Conservation (phyloP, 2,888 invertebrate genomes). For the Euzophera pinguis region DNA sequence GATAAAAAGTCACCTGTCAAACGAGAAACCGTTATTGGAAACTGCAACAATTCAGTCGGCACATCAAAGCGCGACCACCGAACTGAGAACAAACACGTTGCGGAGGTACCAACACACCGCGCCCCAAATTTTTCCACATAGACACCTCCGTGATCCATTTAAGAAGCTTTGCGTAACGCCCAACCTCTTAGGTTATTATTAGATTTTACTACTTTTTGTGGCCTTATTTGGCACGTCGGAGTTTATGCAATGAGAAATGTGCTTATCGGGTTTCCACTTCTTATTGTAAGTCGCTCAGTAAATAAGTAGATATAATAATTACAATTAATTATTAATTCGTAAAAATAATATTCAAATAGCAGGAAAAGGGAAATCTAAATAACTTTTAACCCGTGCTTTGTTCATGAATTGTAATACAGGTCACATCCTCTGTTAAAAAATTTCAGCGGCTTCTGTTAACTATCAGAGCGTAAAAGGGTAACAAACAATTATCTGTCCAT, state of each 20-base stretch:
- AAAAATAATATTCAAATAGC: too few species aligned
- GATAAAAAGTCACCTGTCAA: constrained; percentile 51
- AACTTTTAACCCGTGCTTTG: too few species aligned
- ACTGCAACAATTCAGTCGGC: constrained; percentile 56
- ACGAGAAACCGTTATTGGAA: constrained; percentile 38
- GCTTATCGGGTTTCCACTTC: too few species aligned
- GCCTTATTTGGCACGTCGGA: background rate
- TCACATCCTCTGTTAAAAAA: too few species aligned
- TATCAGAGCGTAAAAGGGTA: too few species aligned
- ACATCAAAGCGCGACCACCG: constrained; percentile 65
- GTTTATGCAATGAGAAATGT: background rate
- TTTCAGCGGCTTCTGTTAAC: too few species aligned
- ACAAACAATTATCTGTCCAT: too few species aligned
- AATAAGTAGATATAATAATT: too few species aligned
- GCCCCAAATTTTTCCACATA: constrained; percentile 6
- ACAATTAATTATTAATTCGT: too few species aligned
- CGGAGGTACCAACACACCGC: background rate
- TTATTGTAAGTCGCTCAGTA: too few species aligned
- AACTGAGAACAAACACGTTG: constrained; percentile 55
- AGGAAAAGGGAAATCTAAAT: too few species aligned
- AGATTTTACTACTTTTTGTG: background rate
- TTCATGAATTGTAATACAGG: too few species aligned
- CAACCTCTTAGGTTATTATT: background rate
- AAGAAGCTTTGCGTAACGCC: constrained; percentile 3
- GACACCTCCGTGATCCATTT: background rate